Conservation (phyloP, 2,797 vertebrate genomes). For the Myotis daubentonii region DNA sequence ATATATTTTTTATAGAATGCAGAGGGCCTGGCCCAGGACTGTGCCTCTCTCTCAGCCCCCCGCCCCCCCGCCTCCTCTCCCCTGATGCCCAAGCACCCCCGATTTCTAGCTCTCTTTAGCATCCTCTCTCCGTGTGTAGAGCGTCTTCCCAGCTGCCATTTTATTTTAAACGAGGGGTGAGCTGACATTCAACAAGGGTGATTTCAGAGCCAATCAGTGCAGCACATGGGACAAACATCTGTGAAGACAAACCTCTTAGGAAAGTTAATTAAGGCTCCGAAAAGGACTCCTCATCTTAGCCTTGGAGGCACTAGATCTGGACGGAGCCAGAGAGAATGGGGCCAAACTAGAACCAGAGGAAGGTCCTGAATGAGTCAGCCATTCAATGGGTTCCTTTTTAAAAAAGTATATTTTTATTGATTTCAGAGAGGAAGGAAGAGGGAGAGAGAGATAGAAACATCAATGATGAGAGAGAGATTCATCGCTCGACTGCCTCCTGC, state of each 20-base stretch:
- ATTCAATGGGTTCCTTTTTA: neutral
- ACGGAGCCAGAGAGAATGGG: neutral
- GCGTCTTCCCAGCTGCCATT: conserved; percentile 35
- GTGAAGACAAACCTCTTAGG: conserved; percentile 30
- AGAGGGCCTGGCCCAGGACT: neutral
- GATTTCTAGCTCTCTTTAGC: neutral
- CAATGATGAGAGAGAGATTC: neutral
- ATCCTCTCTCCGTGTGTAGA: neutral
- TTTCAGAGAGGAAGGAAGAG: neutral
- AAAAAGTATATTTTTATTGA: too few species aligned
- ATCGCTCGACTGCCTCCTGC: neutral
- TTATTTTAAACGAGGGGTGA: conserved; percentile 57
- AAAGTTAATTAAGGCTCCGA: conserved; percentile 25
- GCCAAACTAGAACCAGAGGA: neutral
- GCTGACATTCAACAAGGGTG: conserved; percentile 37
- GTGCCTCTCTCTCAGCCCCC: neutral
- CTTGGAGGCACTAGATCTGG: neutral
- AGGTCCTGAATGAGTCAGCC: neutral
- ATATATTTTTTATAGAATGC: neutral
- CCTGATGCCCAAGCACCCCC: neutral
- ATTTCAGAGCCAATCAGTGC: conserved; percentile 47
- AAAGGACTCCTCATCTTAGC: conserved; percentile 29
- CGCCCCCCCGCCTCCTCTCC: neutral
- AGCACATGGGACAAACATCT: conserved; percentile 45
- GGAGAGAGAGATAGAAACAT: neutral